Percentiles rank a stretch among this genome's conserved stretches.
Conservation (phyloP, 92 coral and sea anemone species). For the Zoanthus solanderi region DNA sequence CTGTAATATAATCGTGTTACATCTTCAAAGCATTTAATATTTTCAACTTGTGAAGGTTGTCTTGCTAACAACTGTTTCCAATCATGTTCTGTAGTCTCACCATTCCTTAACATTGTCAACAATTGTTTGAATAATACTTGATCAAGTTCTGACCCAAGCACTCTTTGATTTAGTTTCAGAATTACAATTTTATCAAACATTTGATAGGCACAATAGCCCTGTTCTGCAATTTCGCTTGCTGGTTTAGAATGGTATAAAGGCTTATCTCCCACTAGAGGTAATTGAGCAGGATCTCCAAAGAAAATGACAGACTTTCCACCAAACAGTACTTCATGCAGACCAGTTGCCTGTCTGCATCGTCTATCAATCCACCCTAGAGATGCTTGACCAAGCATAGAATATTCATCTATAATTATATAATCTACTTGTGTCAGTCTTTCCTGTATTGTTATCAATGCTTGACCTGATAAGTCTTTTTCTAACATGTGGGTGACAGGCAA, state of each 20-base stretch:
- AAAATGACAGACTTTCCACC: conserved; percentile 1
- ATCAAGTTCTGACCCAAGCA: conserved; percentile 63
- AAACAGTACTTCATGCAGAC: conserved; percentile 8
- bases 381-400: conserved; percentile 7
- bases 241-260: conserved; percentile 7
- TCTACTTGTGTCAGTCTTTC: conserved; percentile 22
- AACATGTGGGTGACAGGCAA: conserved; percentile 64
- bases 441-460: conserved; percentile 51
- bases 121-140: conserved; percentile 27
- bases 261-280: conserved; percentile 3
- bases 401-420: conserved; percentile 3
- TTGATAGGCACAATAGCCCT: conserved; percentile 9
- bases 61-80: conserved; percentile 8
- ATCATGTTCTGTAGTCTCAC: conserved; percentile 7
- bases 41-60: conserved; percentile 7
- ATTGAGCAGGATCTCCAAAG: conserved; percentile 9
- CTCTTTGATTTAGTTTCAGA: conserved; percentile 46
- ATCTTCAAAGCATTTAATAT: conserved; percentile 5
- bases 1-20: conserved; percentile 6
- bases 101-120: conserved; percentile 5
- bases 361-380: conserved; percentile 9
- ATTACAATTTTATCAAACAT: conserved; percentile 1
- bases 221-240: conserved; percentile 9
- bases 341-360: conserved; percentile 7
- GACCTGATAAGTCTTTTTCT: conserved; percentile 61